Conservation (phyloP, 2,113 vertebrate species). For the Oryzias javanicus region DNA sequence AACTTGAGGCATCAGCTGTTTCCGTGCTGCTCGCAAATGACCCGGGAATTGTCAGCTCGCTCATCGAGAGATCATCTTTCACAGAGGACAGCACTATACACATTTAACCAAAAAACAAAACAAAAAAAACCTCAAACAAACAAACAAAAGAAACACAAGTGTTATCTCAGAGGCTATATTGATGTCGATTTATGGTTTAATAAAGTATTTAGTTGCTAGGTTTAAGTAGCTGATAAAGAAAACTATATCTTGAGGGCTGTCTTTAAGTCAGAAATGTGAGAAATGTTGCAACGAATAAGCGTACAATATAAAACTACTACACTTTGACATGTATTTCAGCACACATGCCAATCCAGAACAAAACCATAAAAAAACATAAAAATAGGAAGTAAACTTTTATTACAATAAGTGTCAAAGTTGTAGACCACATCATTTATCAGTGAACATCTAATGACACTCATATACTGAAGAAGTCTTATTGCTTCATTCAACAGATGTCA, state of each 20-base stretch:
- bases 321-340: constrained; percentile 57
- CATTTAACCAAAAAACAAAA: too few species aligned
- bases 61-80: too few species aligned
- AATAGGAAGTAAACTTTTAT: constrained; percentile 19
- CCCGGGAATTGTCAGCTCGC: too few species aligned
- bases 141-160: constrained; percentile 19
- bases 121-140: constrained; percentile 10
- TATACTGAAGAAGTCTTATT: constrained; percentile 24
- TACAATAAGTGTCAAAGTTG: constrained; percentile 40
- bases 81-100: constrained; percentile 29
- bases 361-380: constrained; percentile 43
- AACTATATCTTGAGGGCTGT: constrained; percentile 27
- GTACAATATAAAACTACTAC: constrained; percentile 46
- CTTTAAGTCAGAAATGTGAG: constrained; percentile 25
- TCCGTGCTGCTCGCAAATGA: too few species aligned
- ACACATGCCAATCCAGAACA: constrained; percentile 54
- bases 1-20: constrained; percentile 84
- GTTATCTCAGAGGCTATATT: constrained; percentile 43
- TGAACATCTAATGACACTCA: constrained; percentile 37
- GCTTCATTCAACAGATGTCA: constrained; percentile 46
- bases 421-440: constrained; percentile 28
- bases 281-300: constrained; percentile 61
- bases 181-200: constrained; percentile 41
- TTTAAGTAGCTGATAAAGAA: constrained; percentile 24
- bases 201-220: constrained; percentile 41